These are phyloP conservation scores for Scaptomyza reducta DNA, from an alignment of 2,888 invertebrate species.

Conservation along the genomic window DNA sequence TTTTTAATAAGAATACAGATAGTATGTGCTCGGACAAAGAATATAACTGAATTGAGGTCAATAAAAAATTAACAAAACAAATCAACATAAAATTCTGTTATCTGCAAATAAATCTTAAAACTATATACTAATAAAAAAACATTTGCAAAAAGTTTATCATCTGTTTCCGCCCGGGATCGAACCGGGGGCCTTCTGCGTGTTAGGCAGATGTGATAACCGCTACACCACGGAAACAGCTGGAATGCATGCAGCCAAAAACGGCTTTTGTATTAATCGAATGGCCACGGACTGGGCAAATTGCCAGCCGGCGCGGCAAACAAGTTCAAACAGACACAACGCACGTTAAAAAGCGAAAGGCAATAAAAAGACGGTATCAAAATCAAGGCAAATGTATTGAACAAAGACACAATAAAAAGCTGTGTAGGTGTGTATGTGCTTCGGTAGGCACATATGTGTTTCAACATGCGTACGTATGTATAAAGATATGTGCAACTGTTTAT, in stretches of 20 bases:
- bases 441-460: not conserved
- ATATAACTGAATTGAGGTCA: not conserved
- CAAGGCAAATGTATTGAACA: constrained; percentile 10
- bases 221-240: constrained; percentile 84
- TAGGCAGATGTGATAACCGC: constrained; percentile 85
- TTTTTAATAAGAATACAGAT: constrained; percentile 9
- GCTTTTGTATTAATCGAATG: constrained; percentile 7
- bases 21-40: constrained; percentile 17
- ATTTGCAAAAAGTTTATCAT: not conserved
- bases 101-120: not conserved
- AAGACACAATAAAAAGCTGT: constrained; percentile 7
- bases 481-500: not conserved
- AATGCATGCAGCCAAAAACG: rapidly evolving
- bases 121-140: not conserved
- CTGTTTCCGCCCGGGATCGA: constrained; percentile 83
- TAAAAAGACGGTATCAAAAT: constrained; percentile 8
- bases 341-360: constrained; percentile 38
- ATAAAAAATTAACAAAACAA: not conserved
- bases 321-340: constrained; percentile 23
- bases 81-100: not conserved
- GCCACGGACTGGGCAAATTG: constrained; percentile 2
- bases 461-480: no score
- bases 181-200: constrained; percentile 85
- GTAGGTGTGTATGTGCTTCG: not conserved
- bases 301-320: constrained; percentile 33